Evolutionary conservation across 2,797 vertebrate species (phyloP), one percentile per base, ranked within the genome.

Genomic region (Manis javanica): DNA sequence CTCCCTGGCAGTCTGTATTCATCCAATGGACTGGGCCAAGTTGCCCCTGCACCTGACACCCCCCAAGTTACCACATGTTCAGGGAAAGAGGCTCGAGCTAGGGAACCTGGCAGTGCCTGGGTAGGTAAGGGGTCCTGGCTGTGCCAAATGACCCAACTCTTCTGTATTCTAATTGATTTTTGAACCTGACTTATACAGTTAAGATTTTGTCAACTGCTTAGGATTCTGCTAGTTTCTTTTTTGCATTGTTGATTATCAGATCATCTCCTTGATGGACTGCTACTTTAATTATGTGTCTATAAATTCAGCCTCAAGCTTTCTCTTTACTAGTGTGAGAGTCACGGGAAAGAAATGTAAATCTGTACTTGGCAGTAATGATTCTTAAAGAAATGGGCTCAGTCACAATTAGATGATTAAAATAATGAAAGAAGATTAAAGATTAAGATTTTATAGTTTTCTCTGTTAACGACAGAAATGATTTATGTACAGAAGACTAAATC

Each of bases 341-440:
- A 57, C 3, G 10, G 53, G 7, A 29, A 86, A 66, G 23, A 72
- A 39, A 15, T 11, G 51, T 69, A 72, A 53, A 51, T 31, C 29
- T 57, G 0, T 34, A 82, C 31, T 71, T 57, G 21, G 7, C 46
- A 31, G 55, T 26, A 16, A 81, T 61, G n/a, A 79, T 39, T 39
- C 12, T 12, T 78, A 63, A 57, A 39, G 53, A 79, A 66, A 69
- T 29, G 57, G 24, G 18, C 42, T 57, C 46, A 68, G 51, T 51
- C 61, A 81, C 24, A 66, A 23, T 74, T 75, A 66, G 74, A 59
- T 14, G 16, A 21, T 49, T 78, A 59, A 87, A 68, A 46, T 69
- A 63, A 78, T 49, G 57, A 63, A 82, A 94, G 78, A 72, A 10
- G 13, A 79, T 10, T 57, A 53, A 89, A 90, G 49, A 49, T 15